A percentile compares a stretch with the other conserved stretches of the same genome.
These are phyloP conservation scores for Rhinoraja longicauda DNA, from an alignment of 2,797 vertebrate genomes.

Conservation along the genomic window DNA sequence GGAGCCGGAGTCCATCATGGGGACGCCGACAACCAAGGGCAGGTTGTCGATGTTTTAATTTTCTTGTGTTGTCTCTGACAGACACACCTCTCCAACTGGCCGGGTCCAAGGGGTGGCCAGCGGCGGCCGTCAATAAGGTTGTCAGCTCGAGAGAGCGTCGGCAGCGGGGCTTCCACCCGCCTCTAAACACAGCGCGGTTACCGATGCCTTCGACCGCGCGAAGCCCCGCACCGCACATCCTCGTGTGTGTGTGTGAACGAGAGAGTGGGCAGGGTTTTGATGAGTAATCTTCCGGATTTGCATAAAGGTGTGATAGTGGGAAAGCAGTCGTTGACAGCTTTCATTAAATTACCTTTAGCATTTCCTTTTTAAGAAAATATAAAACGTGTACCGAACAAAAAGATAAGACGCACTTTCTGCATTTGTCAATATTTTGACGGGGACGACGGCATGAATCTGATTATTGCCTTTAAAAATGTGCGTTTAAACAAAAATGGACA, in stretches of 20 bases:
- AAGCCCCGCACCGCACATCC: not conserved
- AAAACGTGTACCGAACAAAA: not conserved
- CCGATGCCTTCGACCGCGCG: not conserved
- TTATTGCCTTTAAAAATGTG: no score
- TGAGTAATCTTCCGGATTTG: not conserved
- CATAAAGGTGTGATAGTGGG: not conserved
- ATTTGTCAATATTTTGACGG: not conserved
- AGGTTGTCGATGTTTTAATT: not conserved
- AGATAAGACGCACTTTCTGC: not conserved
- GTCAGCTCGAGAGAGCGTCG: no score
- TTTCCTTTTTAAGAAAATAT: not conserved
- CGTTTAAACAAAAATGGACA: no score
- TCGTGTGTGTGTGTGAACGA: not conserved
- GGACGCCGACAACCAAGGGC: not conserved
- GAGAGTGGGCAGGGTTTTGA: not conserved
- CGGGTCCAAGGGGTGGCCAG: not conserved
- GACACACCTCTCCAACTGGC: not conserved
- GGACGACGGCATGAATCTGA: not conserved
- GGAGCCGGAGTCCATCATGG: not conserved
- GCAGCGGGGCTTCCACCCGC: not conserved
- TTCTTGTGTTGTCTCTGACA: not conserved
- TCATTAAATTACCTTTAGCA: not conserved
- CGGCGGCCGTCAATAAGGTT: not conserved
- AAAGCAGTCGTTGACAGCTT: not conserved
- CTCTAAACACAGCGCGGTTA: not conserved